These are phyloP conservation scores for Alsophila aescularia DNA, from an alignment of 2,888 invertebrate genomes.

Conservation along the genomic window DNA sequence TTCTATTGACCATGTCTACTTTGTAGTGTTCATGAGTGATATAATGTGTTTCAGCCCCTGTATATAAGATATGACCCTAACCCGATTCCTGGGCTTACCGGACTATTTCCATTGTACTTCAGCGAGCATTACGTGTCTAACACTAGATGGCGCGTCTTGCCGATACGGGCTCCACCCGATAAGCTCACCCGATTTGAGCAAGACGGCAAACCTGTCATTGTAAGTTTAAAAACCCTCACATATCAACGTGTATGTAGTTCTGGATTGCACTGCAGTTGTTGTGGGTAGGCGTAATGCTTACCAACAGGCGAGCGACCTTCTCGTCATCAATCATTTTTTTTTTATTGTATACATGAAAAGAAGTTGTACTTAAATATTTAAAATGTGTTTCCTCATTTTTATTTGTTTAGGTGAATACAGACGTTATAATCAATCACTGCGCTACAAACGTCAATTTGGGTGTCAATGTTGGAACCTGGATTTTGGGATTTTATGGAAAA, in stretches of 20 bases:
- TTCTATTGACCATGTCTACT: too few species aligned
- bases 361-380: too few species aligned
- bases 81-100: conserved; percentile 70
- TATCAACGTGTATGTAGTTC: neutral
- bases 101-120: conserved; percentile 69
- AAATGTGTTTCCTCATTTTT: too few species aligned
- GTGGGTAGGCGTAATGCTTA: too few species aligned
- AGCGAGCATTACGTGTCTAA: conserved; percentile 74
- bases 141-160: conserved; percentile 74
- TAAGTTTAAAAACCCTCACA: conserved; percentile 39
- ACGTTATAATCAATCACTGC: conserved; percentile 75
- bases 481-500: conserved; percentile 72
- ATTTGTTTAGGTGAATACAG: conserved; percentile 70
- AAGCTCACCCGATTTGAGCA: conserved; percentile 72
- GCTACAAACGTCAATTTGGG: conserved; percentile 75
- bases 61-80: conserved; percentile 75
- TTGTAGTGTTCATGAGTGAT: conserved; percentile 30
- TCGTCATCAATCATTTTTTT: neutral
- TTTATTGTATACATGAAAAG: too few species aligned
- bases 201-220: conserved; percentile 62
- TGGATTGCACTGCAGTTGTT: too few species aligned
- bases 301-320: too few species aligned
- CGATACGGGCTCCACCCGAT: conserved; percentile 52
- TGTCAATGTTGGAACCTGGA: conserved; percentile 60
- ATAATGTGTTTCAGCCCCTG: conserved; percentile 65